Conservation (phyloP, 2,797 vertebrate species). For the Micropoecilia bifurca region DNA sequence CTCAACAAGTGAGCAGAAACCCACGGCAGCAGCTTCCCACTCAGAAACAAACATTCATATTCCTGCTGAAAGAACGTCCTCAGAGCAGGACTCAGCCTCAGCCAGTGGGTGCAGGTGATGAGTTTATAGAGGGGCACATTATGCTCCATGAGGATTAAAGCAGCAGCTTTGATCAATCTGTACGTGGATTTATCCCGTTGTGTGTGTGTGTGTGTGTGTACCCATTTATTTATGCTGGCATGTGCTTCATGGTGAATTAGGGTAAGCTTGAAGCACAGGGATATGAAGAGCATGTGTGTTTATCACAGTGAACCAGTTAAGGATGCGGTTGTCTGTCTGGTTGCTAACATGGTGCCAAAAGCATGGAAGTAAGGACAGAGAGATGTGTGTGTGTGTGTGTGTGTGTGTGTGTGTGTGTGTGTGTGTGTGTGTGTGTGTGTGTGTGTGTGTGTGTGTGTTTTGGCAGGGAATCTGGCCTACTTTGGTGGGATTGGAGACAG, state of each 20-base stretch:
- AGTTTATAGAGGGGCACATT: not conserved
- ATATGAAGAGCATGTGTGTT: constrained; percentile 36
- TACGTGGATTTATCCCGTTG: constrained; percentile 14
- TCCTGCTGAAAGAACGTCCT: not conserved
- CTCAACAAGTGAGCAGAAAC: constrained; percentile 4
- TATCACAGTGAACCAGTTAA: constrained; percentile 19
- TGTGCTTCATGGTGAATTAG: constrained; percentile 49
- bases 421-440: constrained; percentile 35
- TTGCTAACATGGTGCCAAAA: constrained; percentile 29
- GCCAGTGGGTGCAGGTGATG: constrained; percentile 10
- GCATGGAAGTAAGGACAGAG: constrained; percentile 33
- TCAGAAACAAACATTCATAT: not conserved
- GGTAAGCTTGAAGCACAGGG: constrained; percentile 37
- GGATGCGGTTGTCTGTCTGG: constrained; percentile 19
- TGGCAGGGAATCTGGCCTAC: constrained; percentile 56
- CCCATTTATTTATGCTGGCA: constrained; percentile 39
- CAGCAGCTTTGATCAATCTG: constrained; percentile 4
- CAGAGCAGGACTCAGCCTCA: not conserved
- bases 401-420: no score
- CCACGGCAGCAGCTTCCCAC: not conserved
- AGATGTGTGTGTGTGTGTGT: constrained; percentile 15
- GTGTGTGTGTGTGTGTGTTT: constrained; percentile 18
- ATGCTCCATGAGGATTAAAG: constrained; percentile 2
- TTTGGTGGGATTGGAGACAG: constrained; percentile 51
- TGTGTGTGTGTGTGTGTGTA: constrained; percentile 21